These are phyloP conservation scores for Triops longicaudatus DNA, from an alignment of 1,140 invertebrate genomes.

Conservation along the genomic window DNA sequence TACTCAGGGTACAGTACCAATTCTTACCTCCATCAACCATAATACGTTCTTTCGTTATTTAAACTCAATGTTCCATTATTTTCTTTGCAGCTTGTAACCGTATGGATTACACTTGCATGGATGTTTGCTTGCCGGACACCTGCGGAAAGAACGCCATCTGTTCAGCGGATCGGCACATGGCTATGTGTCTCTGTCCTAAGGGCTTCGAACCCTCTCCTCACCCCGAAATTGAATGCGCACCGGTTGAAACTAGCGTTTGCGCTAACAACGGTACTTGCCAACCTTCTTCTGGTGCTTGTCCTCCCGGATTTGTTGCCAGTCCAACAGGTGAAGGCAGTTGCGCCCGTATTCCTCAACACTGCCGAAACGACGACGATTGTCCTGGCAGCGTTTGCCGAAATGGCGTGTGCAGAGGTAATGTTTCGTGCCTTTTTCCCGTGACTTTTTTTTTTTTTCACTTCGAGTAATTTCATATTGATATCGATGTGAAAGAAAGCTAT, in stretches of 20 bases:
- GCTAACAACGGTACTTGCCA: constrained; percentile 43
- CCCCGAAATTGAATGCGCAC: constrained; percentile 63
- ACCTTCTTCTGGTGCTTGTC: constrained; percentile 64
- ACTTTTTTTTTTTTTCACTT: no score
- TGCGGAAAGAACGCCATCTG: constrained; percentile 83
- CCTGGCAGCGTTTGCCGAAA: constrained; percentile 64
- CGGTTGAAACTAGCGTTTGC: constrained; percentile 50
- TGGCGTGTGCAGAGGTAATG: constrained; percentile 61
- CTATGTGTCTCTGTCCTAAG: constrained; percentile 71
- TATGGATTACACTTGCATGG: constrained; percentile 67
- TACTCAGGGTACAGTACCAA: constrained; percentile 56
- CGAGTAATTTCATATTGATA: no score
- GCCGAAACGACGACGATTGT: constrained; percentile 64
- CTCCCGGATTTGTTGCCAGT: constrained; percentile 56
- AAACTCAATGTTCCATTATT: background rate
- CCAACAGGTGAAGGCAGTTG: constrained; percentile 56
- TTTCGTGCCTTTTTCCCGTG: no score
- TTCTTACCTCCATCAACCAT: background rate
- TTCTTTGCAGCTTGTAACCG: constrained; percentile 42
- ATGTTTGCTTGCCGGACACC: constrained; percentile 67
- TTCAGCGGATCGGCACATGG: constrained; percentile 69
- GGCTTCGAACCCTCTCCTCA: constrained; percentile 69
- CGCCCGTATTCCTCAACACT: constrained; percentile 54
- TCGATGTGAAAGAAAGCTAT: constrained; percentile 10
- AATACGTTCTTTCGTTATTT: background rate